Evolutionary conservation across 2,113 vertebrate genomes (phyloP).

Genomic region (Muntiacus reevesi): DNA sequence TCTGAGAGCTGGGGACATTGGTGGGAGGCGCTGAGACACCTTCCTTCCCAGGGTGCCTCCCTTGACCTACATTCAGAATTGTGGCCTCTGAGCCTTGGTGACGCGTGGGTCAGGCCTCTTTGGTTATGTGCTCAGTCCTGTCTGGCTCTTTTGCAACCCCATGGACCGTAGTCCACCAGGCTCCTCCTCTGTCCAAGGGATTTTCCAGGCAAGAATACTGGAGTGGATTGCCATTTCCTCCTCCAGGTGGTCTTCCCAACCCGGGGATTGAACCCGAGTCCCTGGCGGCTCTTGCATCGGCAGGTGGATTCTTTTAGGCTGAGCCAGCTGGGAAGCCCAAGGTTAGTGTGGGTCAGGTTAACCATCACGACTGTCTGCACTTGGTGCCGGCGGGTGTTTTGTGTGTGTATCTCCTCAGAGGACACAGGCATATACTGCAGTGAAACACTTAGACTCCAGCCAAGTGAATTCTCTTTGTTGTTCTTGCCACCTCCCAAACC

Average conservation of each 20-base stretch:
- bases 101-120: accelerated
- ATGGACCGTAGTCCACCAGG: neutral
- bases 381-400: neutral
- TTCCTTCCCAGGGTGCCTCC: neutral
- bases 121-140: neutral
- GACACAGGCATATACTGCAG: neutral
- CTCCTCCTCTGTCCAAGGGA: neutral
- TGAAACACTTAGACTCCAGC: neutral
- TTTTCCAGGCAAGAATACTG: neutral
- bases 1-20: neutral
- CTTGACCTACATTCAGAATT: neutral
- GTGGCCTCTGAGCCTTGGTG: neutral
- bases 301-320: neutral
- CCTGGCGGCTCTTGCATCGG: neutral
- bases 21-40: neutral
- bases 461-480: neutral
- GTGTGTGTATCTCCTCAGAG: neutral
- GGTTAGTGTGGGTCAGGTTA: accelerated
- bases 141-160: neutral
- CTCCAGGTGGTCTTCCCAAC: neutral
- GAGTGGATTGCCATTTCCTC: neutral
- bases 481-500: neutral
- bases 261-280: neutral
- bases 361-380: neutral
- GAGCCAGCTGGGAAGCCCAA: neutral